Evolutionary conservation across 2,797 vertebrate genomes (phyloP), one percentile per base, ranked within the genome.

Genomic region (Tachyglossus aculeatus): DNA sequence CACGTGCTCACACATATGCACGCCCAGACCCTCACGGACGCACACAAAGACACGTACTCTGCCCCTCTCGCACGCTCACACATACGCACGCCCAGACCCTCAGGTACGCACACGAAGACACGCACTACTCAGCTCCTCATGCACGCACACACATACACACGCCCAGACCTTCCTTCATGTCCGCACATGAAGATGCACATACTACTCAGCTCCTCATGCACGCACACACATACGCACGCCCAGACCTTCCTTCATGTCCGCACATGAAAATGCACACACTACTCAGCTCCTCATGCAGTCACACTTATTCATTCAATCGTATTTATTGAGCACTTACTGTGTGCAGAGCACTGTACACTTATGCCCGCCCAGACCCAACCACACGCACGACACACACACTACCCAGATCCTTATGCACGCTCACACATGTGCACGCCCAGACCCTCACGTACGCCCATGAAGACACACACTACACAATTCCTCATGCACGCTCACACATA

Each of bases 351-450:
- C n/a, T n/a, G n/a, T n/a, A n/a, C n/a, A n/a, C n/a, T n/a, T n/a
- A n/a, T n/a, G n/a, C n/a, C n/a, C n/a, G n/a, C n/a, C n/a, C n/a
- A n/a, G n/a, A n/a, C n/a, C n/a, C n/a, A n/a, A n/a, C n/a, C n/a
- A n/a, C n/a, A n/a, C n/a, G n/a, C n/a, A n/a, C n/a, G 15, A 53
- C 50, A 67, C 73, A 65, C 32, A 56, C 18, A 52, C 44, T 24
- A 44, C 4, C 22, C 25, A n/a, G 36, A 5, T 31, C 29, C 22
- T 3, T 4, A 2, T 3, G 32, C 1, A 37, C 12, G 44, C 19
- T 27, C 14, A 27, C 14, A 22, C 10, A 15, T 29, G 21, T 38
- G 34, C 31, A 34, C 38, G 43, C 25, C 27, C 57, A 19, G 27
- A 44, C 15, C 40, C 32, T 38, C 55, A 40, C 14, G 18, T 25